Conservation (phyloP, 1,140 invertebrate genomes). For the Papilio aristodemus region DNA sequence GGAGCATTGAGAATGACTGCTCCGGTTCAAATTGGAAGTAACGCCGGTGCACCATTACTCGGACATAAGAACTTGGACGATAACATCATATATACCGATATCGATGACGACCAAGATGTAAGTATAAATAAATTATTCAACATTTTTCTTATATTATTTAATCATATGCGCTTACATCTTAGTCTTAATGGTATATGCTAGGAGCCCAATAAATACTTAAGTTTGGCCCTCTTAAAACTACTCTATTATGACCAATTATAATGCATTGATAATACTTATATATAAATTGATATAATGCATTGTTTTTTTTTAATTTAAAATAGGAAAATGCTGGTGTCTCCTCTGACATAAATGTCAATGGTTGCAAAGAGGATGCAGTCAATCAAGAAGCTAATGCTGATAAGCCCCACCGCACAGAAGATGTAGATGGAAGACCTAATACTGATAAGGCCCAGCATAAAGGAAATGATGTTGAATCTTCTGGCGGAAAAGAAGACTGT, state of each 20-base stretch:
- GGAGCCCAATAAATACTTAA: no score
- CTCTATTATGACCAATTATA: no score
- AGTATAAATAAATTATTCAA: neutral
- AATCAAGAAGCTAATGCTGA: constrained; percentile 1
- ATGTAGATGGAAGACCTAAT: neutral
- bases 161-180: no score
- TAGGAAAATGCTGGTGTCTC: neutral
- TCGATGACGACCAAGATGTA: neutral
- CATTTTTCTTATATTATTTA: no score
- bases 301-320: neutral
- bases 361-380: neutral
- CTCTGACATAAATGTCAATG: neutral
- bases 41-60: neutral
- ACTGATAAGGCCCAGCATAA: neutral
- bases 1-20: neutral
- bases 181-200: no score
- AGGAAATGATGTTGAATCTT: neutral
- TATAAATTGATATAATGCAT: neutral
- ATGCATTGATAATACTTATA: no score
- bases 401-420: neutral
- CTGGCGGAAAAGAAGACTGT: neutral
- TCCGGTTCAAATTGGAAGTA: neutral
- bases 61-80: neutral
- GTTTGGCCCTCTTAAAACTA: no score
- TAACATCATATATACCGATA: neutral